Evolutionary conservation across 2,888 invertebrate species (phyloP).

Genomic region (Gibbula magus): DNA sequence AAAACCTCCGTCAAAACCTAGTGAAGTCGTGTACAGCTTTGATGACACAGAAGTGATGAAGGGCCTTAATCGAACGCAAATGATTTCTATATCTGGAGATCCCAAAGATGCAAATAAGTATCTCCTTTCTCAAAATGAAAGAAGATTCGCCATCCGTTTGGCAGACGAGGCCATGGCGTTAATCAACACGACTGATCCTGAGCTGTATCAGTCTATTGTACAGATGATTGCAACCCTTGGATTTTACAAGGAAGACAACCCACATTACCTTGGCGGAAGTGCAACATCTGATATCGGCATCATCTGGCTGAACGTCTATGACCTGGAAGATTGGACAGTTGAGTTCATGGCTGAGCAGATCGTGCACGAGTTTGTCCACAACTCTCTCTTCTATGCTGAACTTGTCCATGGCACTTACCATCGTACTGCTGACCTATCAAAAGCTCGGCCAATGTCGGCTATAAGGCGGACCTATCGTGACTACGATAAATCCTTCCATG

Average conservation of each 20-base stretch:
- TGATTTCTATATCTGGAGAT: not conserved
- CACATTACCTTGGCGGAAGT: not conserved
- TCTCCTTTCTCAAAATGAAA: not conserved
- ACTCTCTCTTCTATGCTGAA: conserved; percentile 22
- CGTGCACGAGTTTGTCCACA: conserved; percentile 31
- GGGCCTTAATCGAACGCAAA: not conserved
- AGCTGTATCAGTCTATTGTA: not conserved
- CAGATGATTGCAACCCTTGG: not conserved
- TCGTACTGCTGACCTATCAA: not conserved
- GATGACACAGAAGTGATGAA: not conserved
- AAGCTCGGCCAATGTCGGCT: conserved; percentile 11
- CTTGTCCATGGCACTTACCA: conserved; percentile 15
- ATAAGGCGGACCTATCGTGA: not conserved
- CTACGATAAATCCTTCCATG: conserved; percentile 19
- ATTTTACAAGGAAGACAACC: not conserved
- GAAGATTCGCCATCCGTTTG: not conserved
- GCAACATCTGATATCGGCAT: conserved; percentile 9
- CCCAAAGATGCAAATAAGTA: not conserved
- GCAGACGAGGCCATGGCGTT: not conserved
- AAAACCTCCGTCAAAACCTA: not conserved
- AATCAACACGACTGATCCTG: not conserved
- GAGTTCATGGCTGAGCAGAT: conserved; percentile 23
- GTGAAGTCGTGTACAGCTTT: not conserved
- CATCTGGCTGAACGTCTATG: conserved; percentile 17
- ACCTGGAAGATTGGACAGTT: conserved; percentile 1